Conservation (phyloP, 2,888 invertebrate species). For the Luperina nickerlii region DNA sequence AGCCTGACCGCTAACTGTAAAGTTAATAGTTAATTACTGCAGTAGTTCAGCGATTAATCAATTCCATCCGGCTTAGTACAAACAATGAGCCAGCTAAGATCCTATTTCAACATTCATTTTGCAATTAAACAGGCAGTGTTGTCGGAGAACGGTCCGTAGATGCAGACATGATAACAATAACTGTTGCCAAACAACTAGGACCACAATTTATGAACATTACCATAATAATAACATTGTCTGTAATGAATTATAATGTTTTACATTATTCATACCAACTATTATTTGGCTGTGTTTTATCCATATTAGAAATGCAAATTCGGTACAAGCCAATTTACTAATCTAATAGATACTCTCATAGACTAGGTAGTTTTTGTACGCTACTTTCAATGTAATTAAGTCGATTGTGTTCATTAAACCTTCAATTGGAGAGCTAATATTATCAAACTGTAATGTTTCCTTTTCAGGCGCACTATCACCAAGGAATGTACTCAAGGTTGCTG, state of each 20-base stretch:
- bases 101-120: slow-evolving; percentile 78
- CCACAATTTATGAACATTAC: slow-evolving; percentile 64
- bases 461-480: slow-evolving; percentile 16
- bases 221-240: slow-evolving; percentile 62
- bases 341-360: not conserved
- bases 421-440: not conserved
- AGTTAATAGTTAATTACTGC: slow-evolving; percentile 70
- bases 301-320: slow-evolving; percentile 32
- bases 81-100: slow-evolving; percentile 72
- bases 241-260: slow-evolving; percentile 57
- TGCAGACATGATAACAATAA: slow-evolving; percentile 55
- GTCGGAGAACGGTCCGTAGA: slow-evolving; percentile 63
- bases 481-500: slow-evolving; percentile 15
- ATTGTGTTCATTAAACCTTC: slow-evolving; percentile 3
- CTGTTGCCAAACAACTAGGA: slow-evolving; percentile 53
- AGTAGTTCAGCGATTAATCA: slow-evolving; percentile 75
- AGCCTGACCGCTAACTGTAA: slow-evolving; percentile 66
- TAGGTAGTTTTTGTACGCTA: not conserved
- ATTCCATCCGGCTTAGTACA: slow-evolving; percentile 76
- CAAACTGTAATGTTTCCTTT: slow-evolving; percentile 17
- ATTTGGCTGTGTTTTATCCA: slow-evolving; percentile 18
- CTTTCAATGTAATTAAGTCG: not conserved
- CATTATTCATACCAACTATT: slow-evolving; percentile 53
- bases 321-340: slow-evolving; percentile 3
- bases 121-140: slow-evolving; percentile 73